A percentile compares a stretch with the other conserved stretches of the same genome.
Conservation (phyloP, 2,888 invertebrate genomes). For the Andrena fulva region DNA sequence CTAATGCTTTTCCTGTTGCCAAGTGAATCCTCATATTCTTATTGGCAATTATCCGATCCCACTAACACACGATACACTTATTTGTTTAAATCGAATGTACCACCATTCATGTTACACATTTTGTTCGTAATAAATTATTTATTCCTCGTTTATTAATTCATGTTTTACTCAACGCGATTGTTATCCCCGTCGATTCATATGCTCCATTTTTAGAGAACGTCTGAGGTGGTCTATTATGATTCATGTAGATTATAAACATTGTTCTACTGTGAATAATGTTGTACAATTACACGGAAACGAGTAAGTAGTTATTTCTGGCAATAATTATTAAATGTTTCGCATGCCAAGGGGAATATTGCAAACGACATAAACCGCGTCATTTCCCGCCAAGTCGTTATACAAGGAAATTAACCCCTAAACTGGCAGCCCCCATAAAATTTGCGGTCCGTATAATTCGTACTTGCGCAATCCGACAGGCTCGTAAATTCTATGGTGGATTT, state of each 20-base stretch:
- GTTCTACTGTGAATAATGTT: neutral
- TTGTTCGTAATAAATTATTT: no score
- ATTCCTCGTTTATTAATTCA: no score
- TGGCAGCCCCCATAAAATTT: slow-evolving; percentile 51
- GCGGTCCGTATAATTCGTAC: slow-evolving; percentile 59
- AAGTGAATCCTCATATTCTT: no score
- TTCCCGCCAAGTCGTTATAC: slow-evolving; percentile 54
- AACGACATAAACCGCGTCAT: slow-evolving; percentile 50
- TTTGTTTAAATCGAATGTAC: no score
- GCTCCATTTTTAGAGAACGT: neutral
- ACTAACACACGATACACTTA: no score
- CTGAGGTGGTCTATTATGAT: neutral
- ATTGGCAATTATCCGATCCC: no score
- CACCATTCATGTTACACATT: no score
- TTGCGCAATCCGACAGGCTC: slow-evolving; percentile 42
- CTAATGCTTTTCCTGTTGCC: no score
- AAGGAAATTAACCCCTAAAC: slow-evolving; percentile 60
- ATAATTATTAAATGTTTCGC: slow-evolving; percentile 35
- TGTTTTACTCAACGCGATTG: no score
- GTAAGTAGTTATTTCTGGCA: slow-evolving; percentile 27
- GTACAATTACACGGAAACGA: slow-evolving; percentile 15
- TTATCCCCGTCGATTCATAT: neutral
- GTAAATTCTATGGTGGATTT: slow-evolving; percentile 52
- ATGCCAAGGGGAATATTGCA: slow-evolving; percentile 40
- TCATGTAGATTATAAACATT: neutral